Evolutionary conservation across 2,113 vertebrate species (phyloP).

Genomic region (Emydocephalus ijimae): DNA sequence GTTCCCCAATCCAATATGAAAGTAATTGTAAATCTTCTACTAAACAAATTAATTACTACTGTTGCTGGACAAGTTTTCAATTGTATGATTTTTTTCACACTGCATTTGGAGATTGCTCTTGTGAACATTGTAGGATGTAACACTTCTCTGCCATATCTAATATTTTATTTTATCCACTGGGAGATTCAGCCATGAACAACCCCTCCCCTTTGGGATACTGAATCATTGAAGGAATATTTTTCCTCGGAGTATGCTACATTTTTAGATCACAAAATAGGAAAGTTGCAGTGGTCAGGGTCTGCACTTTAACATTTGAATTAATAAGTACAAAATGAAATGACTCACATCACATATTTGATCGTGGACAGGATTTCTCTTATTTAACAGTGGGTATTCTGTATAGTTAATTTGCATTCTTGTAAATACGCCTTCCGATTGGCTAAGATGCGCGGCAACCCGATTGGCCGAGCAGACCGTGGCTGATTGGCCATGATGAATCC

Average conservation of each 20-base stretch:
- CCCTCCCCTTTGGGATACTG: background rate
- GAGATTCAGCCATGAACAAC: background rate
- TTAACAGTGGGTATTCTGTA: background rate
- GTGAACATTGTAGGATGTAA: background rate
- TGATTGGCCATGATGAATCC: too few relatives aligned
- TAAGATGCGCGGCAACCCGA: too few relatives aligned
- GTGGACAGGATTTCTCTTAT: background rate
- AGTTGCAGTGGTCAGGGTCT: background rate
- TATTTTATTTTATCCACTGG: background rate
- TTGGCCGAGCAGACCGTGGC: too few relatives aligned
- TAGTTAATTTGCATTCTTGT: too few relatives aligned
- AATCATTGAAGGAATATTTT: background rate
- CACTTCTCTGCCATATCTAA: background rate
- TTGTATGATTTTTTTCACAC: background rate
- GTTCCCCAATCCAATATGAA: background rate
- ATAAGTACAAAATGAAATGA: background rate
- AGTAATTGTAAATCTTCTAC: background rate
- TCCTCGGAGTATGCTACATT: background rate
- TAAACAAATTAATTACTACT: background rate
- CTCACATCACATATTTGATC: background rate
- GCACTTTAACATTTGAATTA: background rate
- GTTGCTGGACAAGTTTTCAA: background rate
- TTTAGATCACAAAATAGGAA: background rate
- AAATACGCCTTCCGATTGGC: too few relatives aligned
- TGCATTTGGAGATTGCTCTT: background rate